Evolutionary conservation across 2,113 vertebrate species (phyloP).

Genomic region (Perca fluviatilis): DNA sequence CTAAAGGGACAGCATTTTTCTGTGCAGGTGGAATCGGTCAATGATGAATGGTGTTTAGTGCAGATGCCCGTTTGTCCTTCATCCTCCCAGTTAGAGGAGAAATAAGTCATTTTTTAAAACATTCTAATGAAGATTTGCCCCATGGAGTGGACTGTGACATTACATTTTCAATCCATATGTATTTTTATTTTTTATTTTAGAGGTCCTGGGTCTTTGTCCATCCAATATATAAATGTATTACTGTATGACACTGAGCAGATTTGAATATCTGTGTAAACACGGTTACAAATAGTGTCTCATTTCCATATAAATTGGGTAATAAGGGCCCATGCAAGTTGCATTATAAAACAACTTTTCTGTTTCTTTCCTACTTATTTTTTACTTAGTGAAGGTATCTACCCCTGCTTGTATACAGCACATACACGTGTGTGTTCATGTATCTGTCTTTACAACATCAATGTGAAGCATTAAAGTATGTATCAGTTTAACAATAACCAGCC

Average conservation of each 20-base stretch:
- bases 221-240: slow-evolving; percentile 35
- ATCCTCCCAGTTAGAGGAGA: background rate
- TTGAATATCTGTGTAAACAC: slow-evolving; percentile 37
- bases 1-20: background rate
- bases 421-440: background rate
- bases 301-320: slow-evolving; percentile 62
- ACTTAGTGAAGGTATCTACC: background rate
- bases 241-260: slow-evolving; percentile 30
- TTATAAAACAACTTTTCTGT: slow-evolving; percentile 10
- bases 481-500: background rate
- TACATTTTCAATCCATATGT: slow-evolving; percentile 8
- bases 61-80: background rate
- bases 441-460: background rate
- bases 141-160: background rate
- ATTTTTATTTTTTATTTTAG: background rate
- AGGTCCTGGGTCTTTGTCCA: slow-evolving; percentile 26
- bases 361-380: slow-evolving; percentile 2
- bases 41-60: background rate
- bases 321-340: background rate
- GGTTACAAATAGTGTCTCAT: slow-evolving; percentile 46
- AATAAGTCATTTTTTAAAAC: background rate
- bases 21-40: background rate
- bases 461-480: background rate
- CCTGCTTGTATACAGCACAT: background rate
- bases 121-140: background rate